Evolutionary conservation across 2,797 vertebrate species (phyloP).

Genomic region (Picus viridis): DNA sequence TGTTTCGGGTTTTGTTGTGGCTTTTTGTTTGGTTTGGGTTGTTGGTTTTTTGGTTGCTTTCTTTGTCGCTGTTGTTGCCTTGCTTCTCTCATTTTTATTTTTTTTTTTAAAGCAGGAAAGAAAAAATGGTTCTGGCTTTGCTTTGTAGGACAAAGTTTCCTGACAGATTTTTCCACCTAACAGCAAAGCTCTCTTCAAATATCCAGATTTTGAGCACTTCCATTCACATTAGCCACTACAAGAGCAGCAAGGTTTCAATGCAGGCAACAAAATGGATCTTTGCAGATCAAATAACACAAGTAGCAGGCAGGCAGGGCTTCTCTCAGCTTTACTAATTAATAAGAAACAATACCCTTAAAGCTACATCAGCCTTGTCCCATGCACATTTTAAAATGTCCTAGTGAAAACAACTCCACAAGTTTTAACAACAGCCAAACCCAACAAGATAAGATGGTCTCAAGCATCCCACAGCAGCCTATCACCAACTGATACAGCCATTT

Average conservation of each 20-base stretch:
- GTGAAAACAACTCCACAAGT: neutral
- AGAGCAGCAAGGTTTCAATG: neutral
- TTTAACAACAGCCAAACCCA: neutral
- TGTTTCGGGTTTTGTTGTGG: too few species aligned
- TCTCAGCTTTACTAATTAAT: neutral
- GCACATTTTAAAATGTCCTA: neutral
- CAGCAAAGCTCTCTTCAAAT: neutral
- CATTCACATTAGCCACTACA: neutral
- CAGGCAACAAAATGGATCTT: neutral
- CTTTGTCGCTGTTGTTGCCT: too few species aligned
- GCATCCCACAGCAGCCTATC: neutral
- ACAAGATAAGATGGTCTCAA: neutral
- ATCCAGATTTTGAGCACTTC: neutral
- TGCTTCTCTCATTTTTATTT: too few species aligned
- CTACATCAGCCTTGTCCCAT: neutral
- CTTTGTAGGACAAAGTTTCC: neutral
- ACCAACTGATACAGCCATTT: neutral
- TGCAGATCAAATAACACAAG: neutral
- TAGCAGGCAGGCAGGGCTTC: neutral
- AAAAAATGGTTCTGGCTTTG: accelerated
- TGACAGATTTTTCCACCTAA: neutral
- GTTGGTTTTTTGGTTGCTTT: too few species aligned
- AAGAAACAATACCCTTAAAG: neutral
- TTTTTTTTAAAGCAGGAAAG: neutral
- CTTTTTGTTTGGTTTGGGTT: too few species aligned